Percentiles rank a stretch among this genome's conserved stretches.
Evolutionary conservation across 1,140 invertebrate species (phyloP).

Genomic region (Calephelis nemesis): DNA sequence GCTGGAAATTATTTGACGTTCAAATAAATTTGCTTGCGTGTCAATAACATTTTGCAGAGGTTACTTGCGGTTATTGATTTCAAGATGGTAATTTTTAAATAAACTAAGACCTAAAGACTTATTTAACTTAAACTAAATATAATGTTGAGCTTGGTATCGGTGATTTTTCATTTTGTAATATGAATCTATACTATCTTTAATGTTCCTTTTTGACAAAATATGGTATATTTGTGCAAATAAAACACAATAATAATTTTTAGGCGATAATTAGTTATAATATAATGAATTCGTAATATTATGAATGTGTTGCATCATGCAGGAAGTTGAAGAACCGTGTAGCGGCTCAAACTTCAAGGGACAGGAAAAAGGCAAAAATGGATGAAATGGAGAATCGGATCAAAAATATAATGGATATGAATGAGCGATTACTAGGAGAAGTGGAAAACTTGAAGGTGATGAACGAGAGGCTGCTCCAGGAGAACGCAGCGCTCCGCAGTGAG

Average conservation of each 20-base stretch:
- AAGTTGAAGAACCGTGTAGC: slow-evolving; percentile 98
- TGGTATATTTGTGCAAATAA: too few species aligned
- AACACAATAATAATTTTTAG: too few species aligned
- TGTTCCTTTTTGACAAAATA: too few species aligned
- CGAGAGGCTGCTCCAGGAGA: slow-evolving; percentile 83
- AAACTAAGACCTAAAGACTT: too few species aligned
- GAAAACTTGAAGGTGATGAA: slow-evolving; percentile 83
- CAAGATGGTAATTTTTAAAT: not conserved
- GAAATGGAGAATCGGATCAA: slow-evolving; percentile 89
- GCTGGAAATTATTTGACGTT: too few species aligned
- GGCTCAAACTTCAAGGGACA: slow-evolving; percentile 97
- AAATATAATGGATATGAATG: slow-evolving; percentile 82
- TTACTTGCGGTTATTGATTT: too few species aligned
- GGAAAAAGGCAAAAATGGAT: slow-evolving; percentile 96
- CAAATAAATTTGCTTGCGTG: slow-evolving; percentile 39
- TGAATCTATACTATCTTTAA: too few species aligned
- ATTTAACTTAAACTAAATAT: too few species aligned
- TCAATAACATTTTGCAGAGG: slow-evolving; percentile 28
- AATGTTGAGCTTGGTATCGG: too few species aligned
- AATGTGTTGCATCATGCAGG: slow-evolving; percentile 78
- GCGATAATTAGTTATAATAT: not conserved
- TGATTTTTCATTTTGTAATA: too few species aligned
- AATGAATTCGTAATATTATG: not conserved
- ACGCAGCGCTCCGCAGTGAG: slow-evolving; percentile 80
- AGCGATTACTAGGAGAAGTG: slow-evolving; percentile 83